Evolutionary conservation across 2,797 vertebrate genomes (phyloP).

Genomic region (Huso huso): DNA sequence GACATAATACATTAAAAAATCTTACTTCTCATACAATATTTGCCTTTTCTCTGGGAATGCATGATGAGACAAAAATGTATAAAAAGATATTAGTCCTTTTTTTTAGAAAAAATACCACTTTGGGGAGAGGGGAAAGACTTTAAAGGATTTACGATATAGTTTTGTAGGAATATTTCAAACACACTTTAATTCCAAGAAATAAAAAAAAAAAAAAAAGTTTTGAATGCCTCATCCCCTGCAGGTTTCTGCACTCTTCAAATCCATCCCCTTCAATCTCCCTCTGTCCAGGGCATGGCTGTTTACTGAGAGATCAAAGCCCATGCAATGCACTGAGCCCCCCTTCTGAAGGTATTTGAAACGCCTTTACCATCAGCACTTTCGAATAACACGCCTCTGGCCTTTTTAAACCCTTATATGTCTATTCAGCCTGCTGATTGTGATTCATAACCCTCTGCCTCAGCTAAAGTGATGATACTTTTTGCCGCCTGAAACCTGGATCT

Average conservation of each 20-base stretch:
- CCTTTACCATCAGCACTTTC: neutral
- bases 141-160: no score
- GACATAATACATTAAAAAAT: no score
- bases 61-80: no score
- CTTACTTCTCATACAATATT: no score
- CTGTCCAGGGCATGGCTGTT: neutral
- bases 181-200: no score
- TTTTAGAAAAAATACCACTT: no score
- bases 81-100: no score
- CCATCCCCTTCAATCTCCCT: neutral
- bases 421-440: neutral
- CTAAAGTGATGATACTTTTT: neutral
- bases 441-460: conserved; percentile 4
- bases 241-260: neutral
- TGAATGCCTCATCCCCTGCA: neutral
- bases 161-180: no score
- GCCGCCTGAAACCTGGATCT: neutral
- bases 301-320: neutral
- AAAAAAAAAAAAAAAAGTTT: neutral
- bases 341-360: neutral
- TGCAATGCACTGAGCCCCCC: neutral
- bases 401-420: neutral
- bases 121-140: neutral
- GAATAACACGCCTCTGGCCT: neutral
- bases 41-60: no score